phyloP scores from a whole-genome alignment of 2,888 invertebrate genomes.

The Sthenelais limicola region DNA sequence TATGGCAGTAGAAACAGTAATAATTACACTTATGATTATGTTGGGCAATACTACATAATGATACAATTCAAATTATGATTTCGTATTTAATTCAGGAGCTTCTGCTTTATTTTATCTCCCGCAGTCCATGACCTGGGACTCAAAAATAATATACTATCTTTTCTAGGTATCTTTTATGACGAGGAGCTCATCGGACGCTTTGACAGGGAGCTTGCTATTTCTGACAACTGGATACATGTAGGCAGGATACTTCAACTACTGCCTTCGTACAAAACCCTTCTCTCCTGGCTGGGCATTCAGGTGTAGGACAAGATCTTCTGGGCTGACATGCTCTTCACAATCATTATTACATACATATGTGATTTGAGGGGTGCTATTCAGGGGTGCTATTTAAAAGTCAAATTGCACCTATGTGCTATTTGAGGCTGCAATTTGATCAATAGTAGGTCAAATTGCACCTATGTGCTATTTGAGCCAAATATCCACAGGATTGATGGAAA shows the following conservation, averaged over 20 bases:
- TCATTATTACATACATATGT: too few relatives aligned
- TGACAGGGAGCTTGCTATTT: not conserved
- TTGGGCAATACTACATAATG: not conserved
- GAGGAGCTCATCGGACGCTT: not conserved
- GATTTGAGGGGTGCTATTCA: too few relatives aligned
- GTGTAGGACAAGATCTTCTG: not conserved
- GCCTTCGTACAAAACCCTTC: conserved; percentile 14
- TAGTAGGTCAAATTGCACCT: too few relatives aligned
- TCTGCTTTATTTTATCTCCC: not conserved
- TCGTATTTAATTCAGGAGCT: not conserved
- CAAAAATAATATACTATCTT: not conserved
- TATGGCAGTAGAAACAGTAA: not conserved
- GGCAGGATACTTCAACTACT: not conserved
- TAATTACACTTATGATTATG: not conserved
- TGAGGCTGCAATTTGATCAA: too few relatives aligned
- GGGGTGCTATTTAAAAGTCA: too few relatives aligned
- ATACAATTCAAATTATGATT: not conserved
- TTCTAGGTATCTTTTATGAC: conserved; percentile 21
- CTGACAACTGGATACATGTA: not conserved
- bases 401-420: too few relatives aligned
- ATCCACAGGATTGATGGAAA: too few relatives aligned
- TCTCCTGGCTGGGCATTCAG: conserved; percentile 13
- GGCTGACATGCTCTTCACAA: too few relatives aligned
- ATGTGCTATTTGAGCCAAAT: too few relatives aligned
- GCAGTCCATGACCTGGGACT: too few relatives aligned